Conservation (phyloP, 2,888 invertebrate genomes). For the Scaptomyza caliginosa region DNA sequence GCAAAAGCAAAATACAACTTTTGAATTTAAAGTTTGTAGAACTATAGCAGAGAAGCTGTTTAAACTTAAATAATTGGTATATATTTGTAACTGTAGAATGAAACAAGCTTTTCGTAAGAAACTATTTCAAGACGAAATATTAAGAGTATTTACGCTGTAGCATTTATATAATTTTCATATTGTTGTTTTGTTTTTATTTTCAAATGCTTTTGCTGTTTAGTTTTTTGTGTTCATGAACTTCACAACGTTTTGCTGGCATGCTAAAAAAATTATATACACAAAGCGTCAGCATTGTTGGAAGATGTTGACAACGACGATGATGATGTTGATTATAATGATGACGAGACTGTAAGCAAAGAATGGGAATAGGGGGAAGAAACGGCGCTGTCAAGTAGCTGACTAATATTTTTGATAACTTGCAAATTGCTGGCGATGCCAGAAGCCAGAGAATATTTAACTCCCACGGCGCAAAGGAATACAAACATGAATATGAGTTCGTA, state of each 20-base stretch:
- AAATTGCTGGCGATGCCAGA: constrained; percentile 45
- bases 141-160: constrained; percentile 29
- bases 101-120: no score
- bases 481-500: not conserved
- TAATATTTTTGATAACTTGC: constrained; percentile 64
- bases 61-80: no score
- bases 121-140: no score
- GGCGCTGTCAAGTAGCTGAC: constrained; percentile 60
- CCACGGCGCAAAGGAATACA: not conserved
- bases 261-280: constrained; percentile 33
- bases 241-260: constrained; percentile 31
- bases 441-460: constrained; percentile 9
- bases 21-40: not conserved
- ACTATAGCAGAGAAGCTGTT: no score
- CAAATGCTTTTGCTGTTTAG: constrained; percentile 11
- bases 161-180: not conserved
- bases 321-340: not conserved
- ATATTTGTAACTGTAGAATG: no score
- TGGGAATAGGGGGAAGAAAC: not conserved
- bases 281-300: constrained; percentile 47
- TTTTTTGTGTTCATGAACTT: constrained; percentile 70
- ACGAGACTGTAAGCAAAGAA: not conserved
- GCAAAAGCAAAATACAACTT: not conserved
- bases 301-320: constrained; percentile 31
- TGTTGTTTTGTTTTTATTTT: constrained; percentile 39